Base-by-base conservation (phyloP, 2,797 vertebrate genomes). In the Chelmon rostratus region DNA sequence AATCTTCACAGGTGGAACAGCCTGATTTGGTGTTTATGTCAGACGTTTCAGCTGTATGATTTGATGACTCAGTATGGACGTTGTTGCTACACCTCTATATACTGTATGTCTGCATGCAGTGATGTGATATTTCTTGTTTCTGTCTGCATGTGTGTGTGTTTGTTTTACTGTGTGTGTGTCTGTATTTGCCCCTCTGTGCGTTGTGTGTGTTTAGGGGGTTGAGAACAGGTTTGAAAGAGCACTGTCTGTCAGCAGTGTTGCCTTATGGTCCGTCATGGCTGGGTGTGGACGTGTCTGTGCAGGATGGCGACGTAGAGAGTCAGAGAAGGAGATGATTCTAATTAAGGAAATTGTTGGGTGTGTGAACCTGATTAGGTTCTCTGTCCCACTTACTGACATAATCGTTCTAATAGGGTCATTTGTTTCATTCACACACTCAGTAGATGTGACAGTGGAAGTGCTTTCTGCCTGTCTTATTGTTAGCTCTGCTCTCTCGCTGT, bases 301-400 rank as follows among this genome's bases (percentile, higher is more conserved):
- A 71, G 70, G 72, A 72, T 1, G 70, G 62, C 2, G 16, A 63
- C 28, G 1, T 19, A 65, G 49, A 58, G 66, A 79, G 35, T 68
- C 38, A n/a, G 61, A 31, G 71, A 66, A 15, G 31, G 69, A 84
- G 44, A 73, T 65, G 10, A 68, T 63, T 79, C 65, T 76, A 85
- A 84, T 87, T 58, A 77, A 82, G 64, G 65, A 85, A 73, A 86
- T 76, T 10, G 61, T 66, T 57, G 68, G 53, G 53, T 50, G 77
- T 88, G 82, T 79, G 72, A 88, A 86, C 65, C 53, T 78, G 81
- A 90, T 91, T 81, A 82, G 52, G 2, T 54, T 49, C 28, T 35
- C 46, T 57, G 84, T 86, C 83, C 82, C 82, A 83, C 72, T 86
- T 73, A 70, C 82, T 80, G 82, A 77, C 74, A 65, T 80, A 62